Conservation (phyloP, 1,140 invertebrate species). For the Lepidurus packardi region DNA sequence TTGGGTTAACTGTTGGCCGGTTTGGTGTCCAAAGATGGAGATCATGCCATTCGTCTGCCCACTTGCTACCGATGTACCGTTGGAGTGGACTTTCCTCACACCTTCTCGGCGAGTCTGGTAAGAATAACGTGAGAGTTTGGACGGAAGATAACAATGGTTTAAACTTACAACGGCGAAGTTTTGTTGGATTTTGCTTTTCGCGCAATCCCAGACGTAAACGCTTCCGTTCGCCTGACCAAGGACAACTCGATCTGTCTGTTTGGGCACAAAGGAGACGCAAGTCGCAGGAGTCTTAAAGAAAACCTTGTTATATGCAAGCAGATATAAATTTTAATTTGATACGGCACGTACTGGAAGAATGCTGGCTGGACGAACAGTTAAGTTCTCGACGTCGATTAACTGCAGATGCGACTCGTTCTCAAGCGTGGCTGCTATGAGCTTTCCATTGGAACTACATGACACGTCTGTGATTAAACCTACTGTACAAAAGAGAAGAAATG, state of each 20-base stretch:
- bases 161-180: not conserved
- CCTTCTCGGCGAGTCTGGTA: not conserved
- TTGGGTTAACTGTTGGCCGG: not conserved
- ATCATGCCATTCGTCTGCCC: not conserved
- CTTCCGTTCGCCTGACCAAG: not conserved
- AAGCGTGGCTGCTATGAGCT: not conserved
- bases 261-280: not conserved
- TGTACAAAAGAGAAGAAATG: not conserved
- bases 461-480: not conserved
- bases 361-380: not conserved
- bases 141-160: not conserved
- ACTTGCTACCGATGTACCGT: conserved; percentile 1
- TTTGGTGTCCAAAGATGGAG: not conserved
- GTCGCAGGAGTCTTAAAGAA: not conserved
- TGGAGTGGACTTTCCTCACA: not conserved
- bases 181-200: conserved; percentile 1
- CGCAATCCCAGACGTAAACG: not conserved
- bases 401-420: not conserved
- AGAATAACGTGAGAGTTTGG: not conserved
- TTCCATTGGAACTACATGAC: not conserved
- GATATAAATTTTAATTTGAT: not conserved
- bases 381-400: not conserved
- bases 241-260: not conserved
- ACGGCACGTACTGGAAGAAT: not conserved
- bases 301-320: not conserved